phyloP scores from a whole-genome alignment of 2,888 invertebrate species.

The Melangyna quadrimaculata region DNA sequence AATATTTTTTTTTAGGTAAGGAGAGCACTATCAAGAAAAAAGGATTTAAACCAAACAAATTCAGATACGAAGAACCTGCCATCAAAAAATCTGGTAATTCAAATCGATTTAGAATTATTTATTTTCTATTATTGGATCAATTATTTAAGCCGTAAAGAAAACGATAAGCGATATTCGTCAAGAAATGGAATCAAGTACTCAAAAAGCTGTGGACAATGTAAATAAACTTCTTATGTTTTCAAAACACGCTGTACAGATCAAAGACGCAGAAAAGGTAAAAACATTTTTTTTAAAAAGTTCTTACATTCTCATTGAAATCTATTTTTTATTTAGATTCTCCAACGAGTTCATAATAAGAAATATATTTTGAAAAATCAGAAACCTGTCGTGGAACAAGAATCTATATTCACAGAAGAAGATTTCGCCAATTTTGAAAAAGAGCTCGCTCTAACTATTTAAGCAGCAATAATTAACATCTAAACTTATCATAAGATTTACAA shows the following conservation, averaged over 20 bases:
- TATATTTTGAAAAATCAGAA: slow-evolving; percentile 31
- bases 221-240: slow-evolving; percentile 39
- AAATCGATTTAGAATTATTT: not conserved
- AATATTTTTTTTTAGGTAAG: slow-evolving; percentile 23
- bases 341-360: slow-evolving; percentile 24
- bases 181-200: slow-evolving; percentile 16
- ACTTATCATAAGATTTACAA: not conserved
- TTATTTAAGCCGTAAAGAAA: slow-evolving; percentile 27
- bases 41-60: not conserved
- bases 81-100: not conserved
- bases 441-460: slow-evolving; percentile 25
- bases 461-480: not conserved
- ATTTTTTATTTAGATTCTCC: slow-evolving; percentile 20
- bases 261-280: slow-evolving; percentile 39
- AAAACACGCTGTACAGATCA: slow-evolving; percentile 36
- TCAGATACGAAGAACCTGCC: not conserved
- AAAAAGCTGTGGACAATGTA: slow-evolving; percentile 32
- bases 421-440: slow-evolving; percentile 60
- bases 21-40: slow-evolving; percentile 17
- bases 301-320: not conserved
- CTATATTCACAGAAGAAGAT: slow-evolving; percentile 60
- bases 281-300: not conserved
- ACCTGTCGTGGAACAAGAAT: slow-evolving; percentile 33
- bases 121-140: not conserved
- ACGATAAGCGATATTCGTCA: slow-evolving; percentile 42